A percentile compares a stretch with the other conserved stretches of the same genome.
phyloP scores from a whole-genome alignment of 2,888 invertebrate species.

The Norana najaformis region DNA sequence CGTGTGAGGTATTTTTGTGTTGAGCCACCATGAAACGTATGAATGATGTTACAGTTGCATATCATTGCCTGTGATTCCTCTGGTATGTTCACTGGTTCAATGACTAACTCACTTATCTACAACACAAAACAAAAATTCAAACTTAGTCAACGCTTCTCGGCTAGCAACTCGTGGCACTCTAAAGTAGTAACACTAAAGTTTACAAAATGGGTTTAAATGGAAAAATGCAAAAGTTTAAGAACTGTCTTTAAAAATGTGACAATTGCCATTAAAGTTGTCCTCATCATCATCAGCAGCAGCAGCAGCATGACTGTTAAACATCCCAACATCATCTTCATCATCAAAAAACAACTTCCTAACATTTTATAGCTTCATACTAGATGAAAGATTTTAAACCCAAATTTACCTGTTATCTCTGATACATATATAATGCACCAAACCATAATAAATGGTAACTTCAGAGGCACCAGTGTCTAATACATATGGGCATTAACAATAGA shows the following conservation, averaged over 20 bases:
- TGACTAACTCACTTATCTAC: neutral
- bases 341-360: neutral
- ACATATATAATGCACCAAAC: neutral
- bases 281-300: neutral
- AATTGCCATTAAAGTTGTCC: neutral
- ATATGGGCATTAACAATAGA: no score
- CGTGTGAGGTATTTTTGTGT: conserved; percentile 73
- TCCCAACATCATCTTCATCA: neutral
- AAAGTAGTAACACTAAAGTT: no score
- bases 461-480: neutral
- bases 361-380: neutral
- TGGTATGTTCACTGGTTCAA: neutral
- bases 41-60: conserved; percentile 50
- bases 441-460: neutral
- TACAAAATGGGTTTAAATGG: neutral
- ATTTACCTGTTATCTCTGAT: neutral
- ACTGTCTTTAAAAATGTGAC: neutral
- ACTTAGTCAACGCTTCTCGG: neutral
- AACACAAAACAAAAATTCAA: neutral
- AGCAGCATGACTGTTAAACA: neutral
- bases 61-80: conserved; percentile 16
- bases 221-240: no score
- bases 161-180: neutral
- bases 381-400: neutral
- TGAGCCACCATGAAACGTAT: conserved; percentile 70